Evolutionary conservation across 2,888 invertebrate genomes (phyloP).

Genomic region (Pocota personata): DNA sequence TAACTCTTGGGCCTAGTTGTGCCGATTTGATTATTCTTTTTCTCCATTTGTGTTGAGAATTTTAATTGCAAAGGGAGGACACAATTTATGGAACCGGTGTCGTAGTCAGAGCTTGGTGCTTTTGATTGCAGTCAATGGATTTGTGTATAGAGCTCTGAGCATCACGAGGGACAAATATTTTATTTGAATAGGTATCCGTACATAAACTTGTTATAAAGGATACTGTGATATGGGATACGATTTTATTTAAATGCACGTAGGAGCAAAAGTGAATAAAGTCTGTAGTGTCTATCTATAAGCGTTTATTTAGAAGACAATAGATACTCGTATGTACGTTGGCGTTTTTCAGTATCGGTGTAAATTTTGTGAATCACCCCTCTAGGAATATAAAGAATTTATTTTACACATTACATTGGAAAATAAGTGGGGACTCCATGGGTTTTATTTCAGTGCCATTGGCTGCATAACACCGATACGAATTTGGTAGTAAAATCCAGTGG

Average conservation of each 20-base stretch:
- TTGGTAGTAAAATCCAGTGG: too few species aligned
- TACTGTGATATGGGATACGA: background rate
- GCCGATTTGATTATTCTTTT: background rate
- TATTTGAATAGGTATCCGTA: too few species aligned
- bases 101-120: background rate
- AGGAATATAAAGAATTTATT: too few species aligned
- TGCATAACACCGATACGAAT: too few species aligned
- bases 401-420: too few species aligned
- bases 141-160: background rate
- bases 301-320: conserved; percentile 1
- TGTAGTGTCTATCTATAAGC: background rate
- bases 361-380: background rate
- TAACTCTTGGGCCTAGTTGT: background rate
- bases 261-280: background rate
- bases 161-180: conserved; percentile 25
- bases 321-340: background rate
- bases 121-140: background rate
- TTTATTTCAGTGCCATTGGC: too few species aligned
- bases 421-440: too few species aligned
- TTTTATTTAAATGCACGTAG: background rate
- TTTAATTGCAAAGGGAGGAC: conserved; percentile 27
- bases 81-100: conserved; percentile 36
- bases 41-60: conserved; percentile 3
- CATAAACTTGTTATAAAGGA: background rate
- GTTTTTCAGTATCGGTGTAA: background rate